Base-by-base conservation (phyloP, 1,140 invertebrate genomes). In the Drosophila trapezifrons region DNA sequence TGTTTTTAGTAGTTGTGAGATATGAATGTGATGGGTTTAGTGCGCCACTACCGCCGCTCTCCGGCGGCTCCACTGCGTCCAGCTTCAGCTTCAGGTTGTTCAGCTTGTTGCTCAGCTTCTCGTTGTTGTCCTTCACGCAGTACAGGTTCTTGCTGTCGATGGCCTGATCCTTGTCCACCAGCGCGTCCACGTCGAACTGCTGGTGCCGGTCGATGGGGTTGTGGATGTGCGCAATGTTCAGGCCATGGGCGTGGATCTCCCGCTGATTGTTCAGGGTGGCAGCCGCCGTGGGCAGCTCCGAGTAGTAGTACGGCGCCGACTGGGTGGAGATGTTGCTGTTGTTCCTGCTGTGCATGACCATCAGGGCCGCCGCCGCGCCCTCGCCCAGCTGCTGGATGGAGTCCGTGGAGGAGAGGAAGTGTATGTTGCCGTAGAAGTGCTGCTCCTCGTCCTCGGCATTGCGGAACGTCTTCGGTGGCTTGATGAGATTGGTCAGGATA, bases 301-400 rank as follows among this genome's bases (percentile, higher is more conserved):
- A 97, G 92, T 97, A 97, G 84, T 98, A 97, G 87, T 97, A 97
- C 1, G 96, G 96, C 15, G 96, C 96, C 15, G 94, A 93, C 66
- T 94, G 94, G 37, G 93, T 94, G 20, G 93, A 92, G 3, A 92
- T 90, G 43, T 92, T 92, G 56, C 91, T 92, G 49, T 92, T 92
- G 55, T 91, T 92, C 2, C 91, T 79, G 63, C 91, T 92, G 18
- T 92, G 91, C 10, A 89, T 54, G 0, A 91, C 90, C 7, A 89
- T 86, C 15, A 82, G 37, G 0, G 80, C 83, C 1, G 69, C 69
- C 7, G 66, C 56, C 0, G 25, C 43, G 2, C 55, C 54, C 10
- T 27, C 57, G 7, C 80, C 89, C 57, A 79, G 35, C 55, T 89
- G 77, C 59, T 90, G 90, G 9, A 92, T 77, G 22, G 91, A 92